phyloP scores from a whole-genome alignment of 2,888 invertebrate genomes.

The Heliconius sara region DNA sequence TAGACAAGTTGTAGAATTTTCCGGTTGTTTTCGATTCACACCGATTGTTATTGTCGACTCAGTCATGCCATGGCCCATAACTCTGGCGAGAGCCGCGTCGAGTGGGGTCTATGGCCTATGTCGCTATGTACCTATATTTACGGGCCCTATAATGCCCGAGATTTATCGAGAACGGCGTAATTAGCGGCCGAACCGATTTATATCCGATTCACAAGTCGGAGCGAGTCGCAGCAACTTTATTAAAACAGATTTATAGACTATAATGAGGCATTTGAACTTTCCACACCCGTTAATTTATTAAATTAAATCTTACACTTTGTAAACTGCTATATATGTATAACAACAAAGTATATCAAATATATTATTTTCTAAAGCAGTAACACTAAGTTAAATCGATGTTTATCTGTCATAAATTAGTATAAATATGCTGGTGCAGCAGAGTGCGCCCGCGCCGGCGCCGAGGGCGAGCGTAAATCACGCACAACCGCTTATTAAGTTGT shows the following conservation, averaged over 20 bases:
- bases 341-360: constrained; percentile 46
- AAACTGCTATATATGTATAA: constrained; percentile 12
- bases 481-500: constrained; percentile 83
- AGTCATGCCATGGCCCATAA: constrained; percentile 71
- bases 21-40: constrained; percentile 82
- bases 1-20: constrained; percentile 82
- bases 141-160: constrained; percentile 72
- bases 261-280: constrained; percentile 64
- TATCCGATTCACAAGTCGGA: constrained; percentile 58
- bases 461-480: constrained; percentile 80
- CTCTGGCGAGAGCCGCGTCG: constrained; percentile 68
- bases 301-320: constrained; percentile 32
- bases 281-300: constrained; percentile 43
- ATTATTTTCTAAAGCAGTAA: constrained; percentile 54
- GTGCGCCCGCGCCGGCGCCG: constrained; percentile 82
- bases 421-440: constrained; percentile 69
- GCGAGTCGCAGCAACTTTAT: constrained; percentile 52
- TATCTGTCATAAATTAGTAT: constrained; percentile 81
- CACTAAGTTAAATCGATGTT: constrained; percentile 72
- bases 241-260: constrained; percentile 56
- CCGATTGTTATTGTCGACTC: constrained; percentile 74
- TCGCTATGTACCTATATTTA: constrained; percentile 72
- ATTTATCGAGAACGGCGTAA: constrained; percentile 77
- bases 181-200: constrained; percentile 75
- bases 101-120: constrained; percentile 80